Base-by-base conservation (phyloP, 2,113 vertebrate species). In the Osmerus eperlanus region DNA sequence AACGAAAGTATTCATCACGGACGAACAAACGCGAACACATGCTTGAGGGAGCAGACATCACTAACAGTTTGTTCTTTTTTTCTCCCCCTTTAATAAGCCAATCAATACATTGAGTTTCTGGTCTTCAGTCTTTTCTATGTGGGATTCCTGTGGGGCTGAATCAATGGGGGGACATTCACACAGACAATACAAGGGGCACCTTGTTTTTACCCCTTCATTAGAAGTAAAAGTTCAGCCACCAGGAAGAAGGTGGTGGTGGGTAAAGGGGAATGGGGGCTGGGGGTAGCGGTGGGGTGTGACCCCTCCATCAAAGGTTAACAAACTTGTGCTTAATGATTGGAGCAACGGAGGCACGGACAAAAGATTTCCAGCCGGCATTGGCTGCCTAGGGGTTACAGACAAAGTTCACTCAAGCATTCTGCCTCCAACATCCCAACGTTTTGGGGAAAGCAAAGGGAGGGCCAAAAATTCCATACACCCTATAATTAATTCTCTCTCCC, bases 401-500 rank as follows among this genome's bases (percentile, higher is more conserved):
- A 71, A 71, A 13, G 66, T 79, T 68, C 84, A 90, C 80, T 91
- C 90, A 90, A 92, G 86, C 89, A 91, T 94, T 92, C 81, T 79
- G 76, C 55, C 71, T 74, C 61, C n/a, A 65, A 72, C 41, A 47
- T 47, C 41, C 9, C 41, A 69, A 21, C 4, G 29, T 64, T 28
- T 76, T 71, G 60, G 63, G 78, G 63, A 61, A 72, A 47, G 4
- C 47, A 18, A 56, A 29, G 74, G 72, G 75, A 9, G 60, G 82
- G 64, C 73, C 83, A 23, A 53, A 67, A 85, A 87, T 86, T 87
- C 91, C 91, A 89, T 90, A 91, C 88, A 80, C 85, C 83, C 88
- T 91, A 87, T 91, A 94, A 94, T 93, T 93, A 93, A 93, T 92
- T 91, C 85, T 84, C 92, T 87, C 80, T 75, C 70, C 74, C 86